Evolutionary conservation across 2,888 invertebrate genomes (phyloP).

Genomic region (Drosophila flavopinicola): DNA sequence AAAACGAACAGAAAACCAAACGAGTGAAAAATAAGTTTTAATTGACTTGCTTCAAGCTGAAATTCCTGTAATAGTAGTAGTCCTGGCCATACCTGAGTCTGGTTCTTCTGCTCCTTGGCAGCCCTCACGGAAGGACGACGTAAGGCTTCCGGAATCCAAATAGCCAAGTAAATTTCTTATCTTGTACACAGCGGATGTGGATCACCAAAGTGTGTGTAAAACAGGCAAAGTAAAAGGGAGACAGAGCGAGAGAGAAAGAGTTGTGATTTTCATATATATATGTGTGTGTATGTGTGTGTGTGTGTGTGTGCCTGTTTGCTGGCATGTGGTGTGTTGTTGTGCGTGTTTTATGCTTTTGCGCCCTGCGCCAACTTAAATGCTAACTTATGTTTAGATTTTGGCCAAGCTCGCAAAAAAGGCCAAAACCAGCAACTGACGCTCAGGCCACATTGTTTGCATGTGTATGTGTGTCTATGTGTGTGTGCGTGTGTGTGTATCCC

Average conservation of each 20-base stretch:
- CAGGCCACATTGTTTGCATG: slow-evolving; percentile 51
- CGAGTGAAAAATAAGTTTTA: slow-evolving; percentile 56
- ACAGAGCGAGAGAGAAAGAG: slow-evolving; percentile 1
- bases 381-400: slow-evolving; percentile 76
- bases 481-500: slow-evolving; percentile 34
- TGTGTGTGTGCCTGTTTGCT: slow-evolving; percentile 22
- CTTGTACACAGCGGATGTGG: slow-evolving; percentile 57
- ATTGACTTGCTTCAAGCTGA: slow-evolving; percentile 64
- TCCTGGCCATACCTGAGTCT: slow-evolving; percentile 29
- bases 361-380: slow-evolving; percentile 75
- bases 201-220: slow-evolving; percentile 52
- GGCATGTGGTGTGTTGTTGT: slow-evolving; percentile 51
- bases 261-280: slow-evolving; percentile 36
- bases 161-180: slow-evolving; percentile 55
- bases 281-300: slow-evolving; percentile 22
- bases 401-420: slow-evolving; percentile 49
- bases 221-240: slow-evolving; percentile 2
- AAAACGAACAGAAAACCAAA: slow-evolving; percentile 4
- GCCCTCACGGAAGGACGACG: slow-evolving; percentile 14
- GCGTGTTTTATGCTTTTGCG: slow-evolving; percentile 74
- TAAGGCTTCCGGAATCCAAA: slow-evolving; percentile 43
- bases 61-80: slow-evolving; percentile 12
- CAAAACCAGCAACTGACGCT: slow-evolving; percentile 52
- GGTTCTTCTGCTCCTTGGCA: neutral
- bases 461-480: slow-evolving; percentile 19